Evolutionary conservation across 2,113 vertebrate species (phyloP).

Genomic region (Coreoperca whiteheadi): DNA sequence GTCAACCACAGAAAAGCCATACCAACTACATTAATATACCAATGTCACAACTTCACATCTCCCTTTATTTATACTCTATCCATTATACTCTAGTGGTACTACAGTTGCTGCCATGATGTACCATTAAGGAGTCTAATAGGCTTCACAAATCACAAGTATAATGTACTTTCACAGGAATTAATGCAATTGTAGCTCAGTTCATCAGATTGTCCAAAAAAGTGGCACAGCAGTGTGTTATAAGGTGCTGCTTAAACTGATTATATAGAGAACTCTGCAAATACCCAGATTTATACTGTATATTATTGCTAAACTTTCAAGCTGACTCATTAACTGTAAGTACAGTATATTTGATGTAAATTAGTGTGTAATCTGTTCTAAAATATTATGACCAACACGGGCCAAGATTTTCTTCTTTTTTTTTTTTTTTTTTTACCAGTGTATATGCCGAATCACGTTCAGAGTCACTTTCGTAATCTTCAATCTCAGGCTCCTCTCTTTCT

Average conservation of each 20-base stretch:
- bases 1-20: not conserved
- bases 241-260: not conserved
- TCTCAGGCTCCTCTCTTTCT: constrained; percentile 60
- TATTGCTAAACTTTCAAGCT: not conserved
- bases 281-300: not conserved
- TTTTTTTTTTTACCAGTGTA: constrained; percentile 72
- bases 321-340: not conserved
- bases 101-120: not conserved
- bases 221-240: not conserved
- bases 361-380: not conserved
- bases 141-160: not conserved
- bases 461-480: constrained; percentile 72
- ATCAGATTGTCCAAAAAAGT: not conserved
- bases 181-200: not conserved
- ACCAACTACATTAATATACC: not conserved
- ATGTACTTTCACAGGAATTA: not conserved
- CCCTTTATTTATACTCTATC: not conserved
- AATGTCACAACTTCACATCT: not conserved
- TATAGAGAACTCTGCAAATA: not conserved
- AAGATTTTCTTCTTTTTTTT: constrained; percentile 26
- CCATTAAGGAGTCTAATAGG: not conserved
- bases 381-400: not conserved
- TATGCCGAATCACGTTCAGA: constrained; percentile 51
- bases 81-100: not conserved
- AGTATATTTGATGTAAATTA: not conserved